phyloP scores from a whole-genome alignment of 1,140 invertebrate genomes.

The Agrypnia vestita region DNA sequence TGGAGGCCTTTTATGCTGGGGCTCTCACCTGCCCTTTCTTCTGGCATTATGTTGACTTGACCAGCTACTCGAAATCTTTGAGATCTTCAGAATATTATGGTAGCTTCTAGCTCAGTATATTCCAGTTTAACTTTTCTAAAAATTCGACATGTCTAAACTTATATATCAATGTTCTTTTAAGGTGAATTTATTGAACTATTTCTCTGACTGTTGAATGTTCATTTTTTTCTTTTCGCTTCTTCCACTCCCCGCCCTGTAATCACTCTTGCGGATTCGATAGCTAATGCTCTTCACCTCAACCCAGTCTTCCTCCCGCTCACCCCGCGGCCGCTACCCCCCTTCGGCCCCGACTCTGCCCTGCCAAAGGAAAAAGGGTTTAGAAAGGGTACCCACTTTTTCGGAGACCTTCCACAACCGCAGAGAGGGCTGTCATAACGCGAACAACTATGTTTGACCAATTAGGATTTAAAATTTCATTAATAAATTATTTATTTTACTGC shows the following conservation, averaged over 20 bases:
- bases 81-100: too few relatives aligned
- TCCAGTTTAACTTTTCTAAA: too few relatives aligned
- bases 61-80: too few relatives aligned
- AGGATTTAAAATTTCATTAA: conserved; percentile 28
- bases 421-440: conserved; percentile 49
- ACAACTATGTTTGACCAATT: conserved; percentile 27
- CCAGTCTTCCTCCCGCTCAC: conserved; percentile 15
- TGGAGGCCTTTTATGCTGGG: too few relatives aligned
- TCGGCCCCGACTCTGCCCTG: conserved; percentile 24
- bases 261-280: conserved; percentile 56
- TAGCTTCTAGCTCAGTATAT: too few relatives aligned
- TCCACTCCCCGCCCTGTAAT: conserved; percentile 45
- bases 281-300: conserved; percentile 57
- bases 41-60: too few relatives aligned
- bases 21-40: too few relatives aligned
- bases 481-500: conserved; percentile 20
- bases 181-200: conserved; percentile 3
- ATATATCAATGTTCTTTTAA: too few relatives aligned
- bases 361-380: conserved; percentile 55
- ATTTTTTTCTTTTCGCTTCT: not conserved
- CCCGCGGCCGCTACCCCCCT: not conserved
- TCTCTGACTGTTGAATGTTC: not conserved
- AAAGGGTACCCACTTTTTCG: conserved; percentile 54
- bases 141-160: too few relatives aligned
- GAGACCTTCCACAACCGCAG: conserved; percentile 43